Percentiles rank a stretch among this genome's conserved stretches.
Evolutionary conservation across 2,888 invertebrate species (phyloP).

Genomic region (Caenorhabditis angaria): DNA sequence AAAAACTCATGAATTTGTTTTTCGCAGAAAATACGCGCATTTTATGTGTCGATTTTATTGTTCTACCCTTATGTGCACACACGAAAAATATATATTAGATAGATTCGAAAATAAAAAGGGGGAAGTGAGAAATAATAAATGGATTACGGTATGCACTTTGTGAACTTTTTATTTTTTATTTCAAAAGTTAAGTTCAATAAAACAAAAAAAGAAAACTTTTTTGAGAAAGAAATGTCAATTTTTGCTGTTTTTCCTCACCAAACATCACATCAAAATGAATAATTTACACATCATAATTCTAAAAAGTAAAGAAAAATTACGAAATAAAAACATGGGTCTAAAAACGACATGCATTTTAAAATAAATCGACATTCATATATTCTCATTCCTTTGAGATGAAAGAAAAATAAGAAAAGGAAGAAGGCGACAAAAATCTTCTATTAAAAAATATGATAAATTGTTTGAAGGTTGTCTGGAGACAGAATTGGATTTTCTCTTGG

Average conservation of each 20-base stretch:
- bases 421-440: no score
- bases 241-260: not conserved
- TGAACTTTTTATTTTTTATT: no score
- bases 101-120: not conserved
- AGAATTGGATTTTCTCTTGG: no score
- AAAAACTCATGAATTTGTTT: no score
- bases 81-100: not conserved
- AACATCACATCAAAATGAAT: not conserved
- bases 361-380: not conserved
- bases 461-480: no score
- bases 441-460: no score
- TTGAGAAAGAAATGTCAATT: no score
- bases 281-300: not conserved
- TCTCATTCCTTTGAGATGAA: no score
- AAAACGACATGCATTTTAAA: slow-evolving; percentile 1
- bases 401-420: no score
- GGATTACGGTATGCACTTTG: no score
- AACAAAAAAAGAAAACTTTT: not conserved
- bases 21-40: not conserved
- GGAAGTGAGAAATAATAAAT: not conserved
- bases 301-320: not conserved
- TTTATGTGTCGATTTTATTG: not conserved
- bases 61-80: not conserved
- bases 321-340: not conserved
- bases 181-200: no score